Evolutionary conservation across 2,888 invertebrate genomes (phyloP), one percentile per base, ranked within the genome.

Genomic region (Clivina fossor): DNA sequence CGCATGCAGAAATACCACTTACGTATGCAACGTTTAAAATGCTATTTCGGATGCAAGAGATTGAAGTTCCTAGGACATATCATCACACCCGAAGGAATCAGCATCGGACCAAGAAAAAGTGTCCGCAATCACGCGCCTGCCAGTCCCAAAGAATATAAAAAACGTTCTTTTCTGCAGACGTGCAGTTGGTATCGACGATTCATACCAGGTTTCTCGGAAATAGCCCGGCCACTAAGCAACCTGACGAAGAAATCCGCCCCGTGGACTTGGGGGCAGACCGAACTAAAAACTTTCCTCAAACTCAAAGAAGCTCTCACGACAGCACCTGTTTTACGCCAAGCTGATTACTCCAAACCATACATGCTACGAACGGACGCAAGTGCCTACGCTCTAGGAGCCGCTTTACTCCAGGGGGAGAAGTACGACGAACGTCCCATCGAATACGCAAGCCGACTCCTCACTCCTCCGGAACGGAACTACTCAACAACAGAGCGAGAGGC

Each of bases 401-500:
- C 33, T 56, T 28, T 56, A 28, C 40, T 49, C 7, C 56, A 56
- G 38, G 47, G 46, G 30, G 54, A 54, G 49, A 32, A 26, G 5
- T 32, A 30, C 5, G 41, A 58, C 9, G 53, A 59, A 41, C 46
- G 30, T 9, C 58, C 56, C 1, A 41, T 58, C 15, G 44, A 56
- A 28, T 57, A 43, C 19, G 55, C 57, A 2, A 57, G 57, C 24
- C 8, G 37, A 20, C 48, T 56, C 11, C 9, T 30, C 2, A 66
- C 71, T 49, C n/a, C n/a, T n/a, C n/a, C n/a, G n/a, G n/a, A n/a
- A n/a, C n/a, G n/a, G n/a, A n/a, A n/a, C n/a, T n/a, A n/a, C n/a
- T n/a, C n/a, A 24, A 32, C n/a, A 65, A 65, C 11, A 68, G 70
- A 48, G 58, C 64, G 1, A 64, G 2, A 66, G 64, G 1, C 69